Evolutionary conservation across 2,888 invertebrate genomes (phyloP), one percentile per base, ranked within the genome.

Genomic region (Dryococelus australis): DNA sequence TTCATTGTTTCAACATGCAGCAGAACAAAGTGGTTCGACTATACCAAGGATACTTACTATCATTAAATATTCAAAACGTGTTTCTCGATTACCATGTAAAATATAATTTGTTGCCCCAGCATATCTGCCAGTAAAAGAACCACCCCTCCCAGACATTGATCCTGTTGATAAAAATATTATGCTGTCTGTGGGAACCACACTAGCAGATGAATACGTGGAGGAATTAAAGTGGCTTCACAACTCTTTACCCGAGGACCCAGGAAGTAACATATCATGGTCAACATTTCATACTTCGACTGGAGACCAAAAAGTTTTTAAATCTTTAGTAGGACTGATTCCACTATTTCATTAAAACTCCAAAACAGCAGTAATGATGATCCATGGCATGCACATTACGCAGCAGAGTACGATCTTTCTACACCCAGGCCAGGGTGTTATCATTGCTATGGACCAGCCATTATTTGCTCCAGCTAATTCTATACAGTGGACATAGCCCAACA

Each of bases 361-460:
- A 65, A 65, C 65, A 65, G 65, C 24, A 65, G 65, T 16, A 65
- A 65, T 65, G 65, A 65, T 65, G 16, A 65, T 20, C 16, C 65
- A 65, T 65, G 65, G 24, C 65, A 65, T 65, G 65, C 10, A 24
- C 65, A 65, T 65, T 65, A 20, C 16, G 6, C 65, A 65, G 24
- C 10, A 65, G 65, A 65, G 16, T 65, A 65, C 65, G 16, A 65
- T 12, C 24, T 65, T 65, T 20, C 65, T 65, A 65, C 65, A 65
- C 16, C 65, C 65, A 65, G 65, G 65, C 16, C 83, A 83, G 83
- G 43, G 28, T 83, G 16, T 6, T 27, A 4, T 83, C 10, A 43
- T 83, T 28, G 28, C 83, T 35, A 65, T 65, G 65, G 65, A 65
- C 24, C 65, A 65, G 83, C 83, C 83, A n/a, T n/a, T n/a, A n/a